Evolutionary conservation across 2,888 invertebrate species (phyloP).

Genomic region (Oligia latruncula): DNA sequence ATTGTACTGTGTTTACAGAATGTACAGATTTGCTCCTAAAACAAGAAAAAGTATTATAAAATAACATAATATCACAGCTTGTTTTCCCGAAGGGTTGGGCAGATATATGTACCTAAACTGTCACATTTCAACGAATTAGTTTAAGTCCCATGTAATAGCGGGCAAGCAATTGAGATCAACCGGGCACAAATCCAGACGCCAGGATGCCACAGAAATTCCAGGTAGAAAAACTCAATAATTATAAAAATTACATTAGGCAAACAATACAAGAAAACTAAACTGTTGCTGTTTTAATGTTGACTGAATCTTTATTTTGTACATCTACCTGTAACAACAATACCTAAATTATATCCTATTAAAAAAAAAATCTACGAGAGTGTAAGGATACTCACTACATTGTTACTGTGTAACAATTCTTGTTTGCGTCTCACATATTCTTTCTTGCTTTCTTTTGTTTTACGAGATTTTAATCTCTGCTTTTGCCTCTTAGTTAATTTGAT

Average conservation of each 20-base stretch:
- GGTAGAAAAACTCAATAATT: not conserved
- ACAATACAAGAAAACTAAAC: not conserved
- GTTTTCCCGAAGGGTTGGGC: not conserved
- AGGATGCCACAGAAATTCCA: not conserved
- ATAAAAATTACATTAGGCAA: not conserved
- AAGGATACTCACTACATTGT: constrained; percentile 78
- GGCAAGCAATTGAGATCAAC: not conserved
- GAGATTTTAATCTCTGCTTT: constrained; percentile 71
- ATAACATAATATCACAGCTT: not conserved
- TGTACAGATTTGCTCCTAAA: constrained; percentile 80
- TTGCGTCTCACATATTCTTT: constrained; percentile 58
- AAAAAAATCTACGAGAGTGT: not conserved
- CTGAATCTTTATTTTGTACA: not conserved
- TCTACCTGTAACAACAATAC: not conserved
- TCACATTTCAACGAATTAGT: not conserved
- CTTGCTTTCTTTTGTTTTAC: constrained; percentile 58
- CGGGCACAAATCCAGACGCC: not conserved
- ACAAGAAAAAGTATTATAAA: not conserved
- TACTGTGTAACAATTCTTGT: constrained; percentile 72
- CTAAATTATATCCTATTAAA: too few species aligned
- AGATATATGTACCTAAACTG: not conserved
- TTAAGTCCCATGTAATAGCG: not conserved
- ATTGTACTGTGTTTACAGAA: constrained; percentile 78
- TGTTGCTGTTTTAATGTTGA: not conserved
- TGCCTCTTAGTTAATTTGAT: constrained; percentile 77